Base-by-base conservation (phyloP, 2,888 invertebrate species). In the Cosmia pyralina region DNA sequence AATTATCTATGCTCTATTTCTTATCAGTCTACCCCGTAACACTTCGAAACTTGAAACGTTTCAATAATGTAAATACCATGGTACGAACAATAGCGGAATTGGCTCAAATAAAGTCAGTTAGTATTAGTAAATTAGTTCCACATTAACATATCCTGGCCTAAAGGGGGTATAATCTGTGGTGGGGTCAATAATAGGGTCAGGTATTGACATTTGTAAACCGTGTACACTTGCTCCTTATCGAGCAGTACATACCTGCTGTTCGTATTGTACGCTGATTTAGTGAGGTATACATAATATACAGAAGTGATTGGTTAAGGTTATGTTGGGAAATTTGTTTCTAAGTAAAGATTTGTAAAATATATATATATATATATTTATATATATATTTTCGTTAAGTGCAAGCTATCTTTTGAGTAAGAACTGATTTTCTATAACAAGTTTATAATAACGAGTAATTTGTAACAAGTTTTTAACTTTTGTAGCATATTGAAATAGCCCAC, bases 131-230 rank as follows among this genome's bases (percentile, higher is more conserved):
- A 88, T 84, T 83, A 84, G 81, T 79, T 75, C 65, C 77, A 79
- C 80, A 83, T 85, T 86, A 87, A 74, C 79, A 78, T 86, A 80
- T 72, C 63, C 67, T 69, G 68, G 75, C 88, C 86, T 81, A 83
- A 81, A 85, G 84, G 80, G 58, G 79, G 75, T 82, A 77, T 72
- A 76, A 72, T 83, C 82, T 84, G 73, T 85, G 84, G 77, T 80
- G 69, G 75, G 91, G 89, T 90, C 89, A 88, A 84, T 82, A 84
- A 79, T 79, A 71, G 90, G 90, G 92, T 92, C 91, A 92, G 84
- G 77, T 85, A 87, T 90, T 92, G 94, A 91, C 93, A 94, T 94
- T 94, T 93, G 88, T 89, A 90, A 92, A 90, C 90, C 90, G 88
- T 88, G 90, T 87, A 88, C 87, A 88, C 85, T 87, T 89, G 85